Evolutionary conservation across 2,797 vertebrate genomes (phyloP).

Genomic region (Zenarchopterus dispar): DNA sequence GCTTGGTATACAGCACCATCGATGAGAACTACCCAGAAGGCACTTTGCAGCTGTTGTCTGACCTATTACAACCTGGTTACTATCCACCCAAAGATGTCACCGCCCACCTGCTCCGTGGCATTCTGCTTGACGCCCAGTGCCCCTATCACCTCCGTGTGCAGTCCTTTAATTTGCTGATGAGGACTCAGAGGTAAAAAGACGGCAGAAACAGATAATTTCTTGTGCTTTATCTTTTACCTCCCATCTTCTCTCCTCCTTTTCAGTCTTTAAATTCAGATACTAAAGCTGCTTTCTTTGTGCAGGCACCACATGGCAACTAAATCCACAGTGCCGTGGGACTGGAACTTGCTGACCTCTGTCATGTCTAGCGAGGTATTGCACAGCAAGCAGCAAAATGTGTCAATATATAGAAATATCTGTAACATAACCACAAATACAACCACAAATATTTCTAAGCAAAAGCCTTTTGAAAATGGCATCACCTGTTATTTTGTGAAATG

Average conservation of each 20-base stretch:
- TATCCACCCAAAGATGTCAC: conserved; percentile 86
- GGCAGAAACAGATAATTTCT: background rate
- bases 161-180: conserved; percentile 91
- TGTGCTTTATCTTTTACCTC: background rate
- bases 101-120: conserved; percentile 83
- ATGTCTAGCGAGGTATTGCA: conserved; percentile 88
- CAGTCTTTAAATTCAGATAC: conserved; percentile 12
- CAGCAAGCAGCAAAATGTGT: conserved; percentile 1
- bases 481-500: no score
- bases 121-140: conserved; percentile 83
- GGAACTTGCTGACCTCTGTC: conserved; percentile 85
- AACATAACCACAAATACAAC: background rate
- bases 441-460: background rate
- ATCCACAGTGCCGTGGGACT: conserved; percentile 89
- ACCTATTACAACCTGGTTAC: conserved; percentile 86
- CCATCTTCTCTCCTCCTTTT: background rate
- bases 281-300: conserved; percentile 51
- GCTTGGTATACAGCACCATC: conserved; percentile 88
- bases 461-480: background rate
- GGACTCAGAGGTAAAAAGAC: conserved; percentile 88
- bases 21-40: conserved; percentile 89
- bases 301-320: conserved; percentile 89
- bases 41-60: conserved; percentile 90
- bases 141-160: conserved; percentile 79
- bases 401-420: background rate